phyloP scores from a whole-genome alignment of 2,888 invertebrate genomes.

The Sturmia bella region DNA sequence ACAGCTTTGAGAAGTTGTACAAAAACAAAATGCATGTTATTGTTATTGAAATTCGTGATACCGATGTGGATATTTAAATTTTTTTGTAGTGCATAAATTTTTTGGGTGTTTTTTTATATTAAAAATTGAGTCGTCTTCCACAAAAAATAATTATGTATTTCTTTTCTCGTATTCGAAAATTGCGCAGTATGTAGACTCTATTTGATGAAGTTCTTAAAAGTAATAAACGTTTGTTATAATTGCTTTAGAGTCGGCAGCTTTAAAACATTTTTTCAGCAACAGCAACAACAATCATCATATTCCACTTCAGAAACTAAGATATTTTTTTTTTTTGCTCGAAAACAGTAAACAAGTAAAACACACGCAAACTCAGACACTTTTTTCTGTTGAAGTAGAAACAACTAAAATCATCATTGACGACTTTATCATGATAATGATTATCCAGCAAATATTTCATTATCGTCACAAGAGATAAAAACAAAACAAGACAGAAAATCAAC shows the following conservation, averaged over 20 bases:
- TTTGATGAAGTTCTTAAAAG: constrained; percentile 2
- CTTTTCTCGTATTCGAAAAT: background rate
- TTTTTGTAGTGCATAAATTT: no score
- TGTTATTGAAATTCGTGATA: no score
- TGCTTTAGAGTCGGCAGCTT: constrained; percentile 37
- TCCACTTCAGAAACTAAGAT: constrained; percentile 3
- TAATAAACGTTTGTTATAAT: constrained; percentile 52
- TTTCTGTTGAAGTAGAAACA: constrained; percentile 9
- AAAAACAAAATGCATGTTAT: no score
- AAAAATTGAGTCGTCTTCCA: no score
- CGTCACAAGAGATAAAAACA: background rate
- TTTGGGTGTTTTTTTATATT: no score
- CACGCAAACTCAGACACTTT: background rate
- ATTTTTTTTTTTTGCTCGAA: constrained; percentile 40
- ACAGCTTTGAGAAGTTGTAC: no score
- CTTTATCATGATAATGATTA: constrained; percentile 42
- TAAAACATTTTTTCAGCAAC: constrained; percentile 1
- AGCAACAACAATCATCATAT: constrained; percentile 13
- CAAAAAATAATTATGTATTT: no score
- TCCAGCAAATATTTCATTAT: constrained; percentile 46
- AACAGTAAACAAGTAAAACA: constrained; percentile 11
- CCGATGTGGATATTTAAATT: no score
- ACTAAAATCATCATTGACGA: constrained; percentile 26
- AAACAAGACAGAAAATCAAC: background rate
- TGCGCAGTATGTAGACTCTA: background rate